Evolutionary conservation across 1,140 invertebrate species (phyloP), one percentile per base, ranked within the genome.

Genomic region (Diabrotica virgifera): DNA sequence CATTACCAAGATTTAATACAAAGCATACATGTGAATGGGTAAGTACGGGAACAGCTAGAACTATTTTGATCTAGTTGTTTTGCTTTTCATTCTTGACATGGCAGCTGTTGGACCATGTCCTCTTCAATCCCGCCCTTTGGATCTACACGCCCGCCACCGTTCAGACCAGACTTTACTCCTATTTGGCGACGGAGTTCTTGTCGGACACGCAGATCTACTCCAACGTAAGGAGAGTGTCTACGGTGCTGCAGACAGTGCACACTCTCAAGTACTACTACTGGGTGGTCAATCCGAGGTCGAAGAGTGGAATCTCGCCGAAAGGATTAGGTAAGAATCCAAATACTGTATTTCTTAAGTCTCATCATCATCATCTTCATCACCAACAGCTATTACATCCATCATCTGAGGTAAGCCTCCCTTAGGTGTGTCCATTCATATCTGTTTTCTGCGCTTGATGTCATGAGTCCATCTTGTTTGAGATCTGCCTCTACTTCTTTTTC

Each of bases 241-340:
- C 97, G 0, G 96, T 99, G 0, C 84, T 99, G 7, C 96, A 99
- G 82, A 97, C 96, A 0, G 94, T 99, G 67, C 96, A 99, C 78
- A 96, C 97, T 0, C 84, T 99, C 37, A 99, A 99, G 82, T 98
- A 96, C 78, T 99, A 98, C 81, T 99, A 99, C 79, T 99, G 97
- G 96, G 93, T 99, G 11, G 91, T 94, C 5, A 97, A 96, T 86
- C 97, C 97, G 1, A 85, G 92, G 70, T 87, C 93, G 46, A 95
- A 96, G 78, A 98, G 95, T 81, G 95, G 95, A 38, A 96, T 97
- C 72, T 90, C 88, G 46, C 95, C 95, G 5, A 98, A 98, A 80
- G 95, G 94, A 76, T 80, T 95, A 63, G 94, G 95, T 97, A 80
- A 85, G 87, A 46, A 46, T 46, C 6, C 1, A 24, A 24, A 24